Evolutionary conservation across 1,140 invertebrate genomes (phyloP).

Genomic region (Oncopeltus fasciatus): DNA sequence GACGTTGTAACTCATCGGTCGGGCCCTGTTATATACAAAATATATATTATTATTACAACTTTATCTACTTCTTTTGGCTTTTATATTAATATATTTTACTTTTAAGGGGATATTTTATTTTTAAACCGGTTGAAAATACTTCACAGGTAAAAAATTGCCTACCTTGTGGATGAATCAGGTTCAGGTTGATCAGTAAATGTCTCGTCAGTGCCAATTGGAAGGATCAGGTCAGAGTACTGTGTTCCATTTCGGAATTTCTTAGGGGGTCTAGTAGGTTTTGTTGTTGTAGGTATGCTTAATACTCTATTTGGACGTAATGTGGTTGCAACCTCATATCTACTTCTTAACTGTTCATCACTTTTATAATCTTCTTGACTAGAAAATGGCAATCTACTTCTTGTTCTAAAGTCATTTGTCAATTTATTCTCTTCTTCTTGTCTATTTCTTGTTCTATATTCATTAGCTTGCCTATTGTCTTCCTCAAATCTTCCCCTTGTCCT

Average conservation of each 20-base stretch:
- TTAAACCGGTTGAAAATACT: background rate
- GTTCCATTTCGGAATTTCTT: conserved; percentile 1
- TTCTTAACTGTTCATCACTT: background rate
- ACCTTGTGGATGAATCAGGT: conserved; percentile 3
- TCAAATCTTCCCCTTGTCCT: background rate
- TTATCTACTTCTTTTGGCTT: background rate
- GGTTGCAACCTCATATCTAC: background rate
- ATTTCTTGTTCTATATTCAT: too few relatives aligned
- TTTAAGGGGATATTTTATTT: background rate
- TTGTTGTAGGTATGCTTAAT: background rate
- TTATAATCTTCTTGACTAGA: background rate
- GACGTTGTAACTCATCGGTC: conserved; percentile 23
- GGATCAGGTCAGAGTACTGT: background rate
- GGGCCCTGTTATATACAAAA: conserved; percentile 23
- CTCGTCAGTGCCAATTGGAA: background rate
- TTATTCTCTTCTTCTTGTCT: background rate
- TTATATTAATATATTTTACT: background rate
- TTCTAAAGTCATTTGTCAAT: background rate
- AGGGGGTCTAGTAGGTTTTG: background rate
- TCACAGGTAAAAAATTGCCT: background rate
- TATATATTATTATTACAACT: background rate
- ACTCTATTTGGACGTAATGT: background rate
- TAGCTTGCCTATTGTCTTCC: background rate
- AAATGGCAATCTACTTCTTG: background rate
- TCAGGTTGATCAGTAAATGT: background rate